These are phyloP conservation scores for Deroplatys truncata DNA, from an alignment of 2,888 invertebrate species.

Conservation along the genomic window DNA sequence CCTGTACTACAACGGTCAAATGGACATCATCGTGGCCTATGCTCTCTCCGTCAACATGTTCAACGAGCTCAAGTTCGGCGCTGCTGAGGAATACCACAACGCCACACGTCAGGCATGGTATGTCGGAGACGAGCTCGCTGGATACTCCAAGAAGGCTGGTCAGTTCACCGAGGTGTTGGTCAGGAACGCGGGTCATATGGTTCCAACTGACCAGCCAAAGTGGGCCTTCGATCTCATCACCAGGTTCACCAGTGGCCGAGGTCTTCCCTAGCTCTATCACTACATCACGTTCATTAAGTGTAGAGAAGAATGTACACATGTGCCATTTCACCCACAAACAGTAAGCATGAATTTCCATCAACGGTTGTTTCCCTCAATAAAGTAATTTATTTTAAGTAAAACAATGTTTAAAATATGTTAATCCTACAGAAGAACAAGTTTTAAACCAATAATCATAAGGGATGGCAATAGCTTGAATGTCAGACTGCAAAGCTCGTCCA, in stretches of 20 bases:
- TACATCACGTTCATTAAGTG: background rate
- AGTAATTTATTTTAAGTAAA: too few relatives aligned
- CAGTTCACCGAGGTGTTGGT: slow-evolving; percentile 38
- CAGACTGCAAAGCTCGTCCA: too few relatives aligned
- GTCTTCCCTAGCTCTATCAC: background rate
- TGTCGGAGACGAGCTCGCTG: slow-evolving; percentile 34
- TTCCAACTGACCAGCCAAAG: slow-evolving; percentile 42
- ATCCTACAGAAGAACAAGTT: too few relatives aligned
- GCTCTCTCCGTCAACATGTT: slow-evolving; percentile 44
- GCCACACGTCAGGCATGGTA: slow-evolving; percentile 39
- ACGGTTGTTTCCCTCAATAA: too few relatives aligned
- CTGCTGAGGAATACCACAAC: slow-evolving; percentile 38
- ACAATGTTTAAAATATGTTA: too few relatives aligned
- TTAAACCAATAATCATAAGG: too few relatives aligned
- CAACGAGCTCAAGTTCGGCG: slow-evolving; percentile 40
- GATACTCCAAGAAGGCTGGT: slow-evolving; percentile 36
- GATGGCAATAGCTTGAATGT: too few relatives aligned
- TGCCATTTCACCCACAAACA: too few relatives aligned
- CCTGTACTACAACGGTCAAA: slow-evolving; percentile 46
- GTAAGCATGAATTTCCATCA: too few relatives aligned
- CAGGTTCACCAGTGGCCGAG: slow-evolving; percentile 39
- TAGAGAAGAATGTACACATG: too few relatives aligned
- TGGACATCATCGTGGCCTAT: slow-evolving; percentile 46
- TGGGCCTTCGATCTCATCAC: slow-evolving; percentile 43
- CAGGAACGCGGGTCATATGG: slow-evolving; percentile 42